Conservation (phyloP, 2,888 invertebrate species). For the Alsophila aescularia region DNA sequence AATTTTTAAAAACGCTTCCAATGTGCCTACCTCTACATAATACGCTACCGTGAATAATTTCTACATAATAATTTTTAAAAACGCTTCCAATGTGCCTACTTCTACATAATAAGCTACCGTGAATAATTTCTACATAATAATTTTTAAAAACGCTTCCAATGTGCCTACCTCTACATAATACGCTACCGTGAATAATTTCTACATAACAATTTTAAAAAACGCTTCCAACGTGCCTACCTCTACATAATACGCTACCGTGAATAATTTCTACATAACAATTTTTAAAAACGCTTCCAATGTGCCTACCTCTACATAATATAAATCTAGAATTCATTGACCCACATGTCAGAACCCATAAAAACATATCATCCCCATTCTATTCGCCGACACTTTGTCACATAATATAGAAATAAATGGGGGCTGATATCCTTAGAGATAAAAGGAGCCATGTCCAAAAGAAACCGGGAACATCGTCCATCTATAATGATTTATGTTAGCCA, state of each 20-base stretch:
- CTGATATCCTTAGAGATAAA: conserved; percentile 51
- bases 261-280: not conserved
- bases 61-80: no score
- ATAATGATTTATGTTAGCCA: conserved; percentile 77
- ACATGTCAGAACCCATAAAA: conserved; percentile 31
- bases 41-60: no score
- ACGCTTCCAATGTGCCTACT: no score
- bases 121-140: no score
- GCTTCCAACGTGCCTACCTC: no score
- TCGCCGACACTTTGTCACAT: conserved; percentile 45
- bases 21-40: no score
- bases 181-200: no score
- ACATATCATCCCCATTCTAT: conserved; percentile 36
- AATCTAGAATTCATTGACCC: conserved; percentile 29
- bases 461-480: conserved; percentile 61
- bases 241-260: not conserved
- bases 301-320: conserved; percentile 9
- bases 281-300: not conserved
- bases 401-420: conserved; percentile 39
- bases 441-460: conserved; percentile 50
- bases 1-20: no score
- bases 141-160: no score
- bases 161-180: no score
- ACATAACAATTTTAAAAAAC: no score
- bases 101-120: no score